Evolutionary conservation across 1,140 invertebrate genomes (phyloP), one percentile per base, ranked within the genome.

Genomic region (Drosophila orosa): DNA sequence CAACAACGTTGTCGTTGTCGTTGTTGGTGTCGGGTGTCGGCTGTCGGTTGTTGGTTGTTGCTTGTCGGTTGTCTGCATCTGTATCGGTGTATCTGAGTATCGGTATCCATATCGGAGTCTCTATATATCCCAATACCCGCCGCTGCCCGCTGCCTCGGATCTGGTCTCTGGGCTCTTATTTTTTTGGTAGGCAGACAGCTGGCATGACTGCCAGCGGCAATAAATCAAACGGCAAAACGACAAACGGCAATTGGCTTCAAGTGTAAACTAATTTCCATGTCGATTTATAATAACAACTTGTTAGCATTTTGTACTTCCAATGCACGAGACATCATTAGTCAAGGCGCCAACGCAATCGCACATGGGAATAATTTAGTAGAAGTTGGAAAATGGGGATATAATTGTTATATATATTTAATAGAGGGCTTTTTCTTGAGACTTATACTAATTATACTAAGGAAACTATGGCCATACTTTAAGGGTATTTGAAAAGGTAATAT

Each of bases 201-300:
- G 84, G 84, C 84, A 89, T 79, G 84, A 89, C 84, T 89, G 84
- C n/a, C n/a, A n/a, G 80, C 85, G 85, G 84, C 80, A 84, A 89
- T 89, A 89, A 89, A 89, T 89, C 84, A 89, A 87, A 87, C 69
- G 73, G 85, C 80, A 82, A 54, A 87, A 79, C 83, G 79, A 71
- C 84, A 89, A 86, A 87, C 74, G 74, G 85, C 84, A 87, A 87
- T 83, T 81, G 75, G 83, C 82, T 89, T 84, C 80, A 90, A 89
- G 84, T 89, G 84, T 83, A 90, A 89, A 84, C 84, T 89, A 89
- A 89, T 89, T 89, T 89, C 84, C 84, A 89, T 89, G 84, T 89
- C 84, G 84, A 89, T 89, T 89, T 89, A 89, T 89, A 89, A 89
- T 87, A 89, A 89, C 84, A 89, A 89, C 80, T 89, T 89, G 84